Evolutionary conservation across 1,140 invertebrate species (phyloP).

Genomic region (Nebria ingens): DNA sequence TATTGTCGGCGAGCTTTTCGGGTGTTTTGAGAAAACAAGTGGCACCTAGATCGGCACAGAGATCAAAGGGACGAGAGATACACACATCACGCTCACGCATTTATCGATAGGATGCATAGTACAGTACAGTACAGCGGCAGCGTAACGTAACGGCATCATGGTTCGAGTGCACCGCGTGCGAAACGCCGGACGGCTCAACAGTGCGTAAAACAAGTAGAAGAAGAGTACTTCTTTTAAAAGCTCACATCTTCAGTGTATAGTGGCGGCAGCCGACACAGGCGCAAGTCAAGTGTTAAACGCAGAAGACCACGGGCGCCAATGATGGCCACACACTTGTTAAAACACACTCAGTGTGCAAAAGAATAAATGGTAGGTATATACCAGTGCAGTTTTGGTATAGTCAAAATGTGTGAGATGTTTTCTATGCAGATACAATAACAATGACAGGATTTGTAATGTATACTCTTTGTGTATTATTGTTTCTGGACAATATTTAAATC

Average conservation of each 20-base stretch:
- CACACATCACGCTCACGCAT: no score
- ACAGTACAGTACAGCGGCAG: no score
- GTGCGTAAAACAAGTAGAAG: no score
- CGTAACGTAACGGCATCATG: background rate
- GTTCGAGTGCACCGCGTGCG: slow-evolving; percentile 11
- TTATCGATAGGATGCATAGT: background rate
- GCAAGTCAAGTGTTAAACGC: slow-evolving; percentile 18
- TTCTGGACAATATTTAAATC: no score
- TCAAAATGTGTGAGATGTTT: background rate
- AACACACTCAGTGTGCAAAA: slow-evolving; percentile 12
- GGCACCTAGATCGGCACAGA: background rate
- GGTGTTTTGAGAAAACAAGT: background rate
- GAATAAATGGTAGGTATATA: slow-evolving; percentile 12
- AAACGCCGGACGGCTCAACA: slow-evolving; percentile 7
- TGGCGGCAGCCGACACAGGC: slow-evolving; percentile 15
- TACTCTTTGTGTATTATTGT: no score
- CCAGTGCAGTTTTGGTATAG: background rate
- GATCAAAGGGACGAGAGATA: background rate
- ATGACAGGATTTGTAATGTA: no score
- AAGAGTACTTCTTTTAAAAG: no score
- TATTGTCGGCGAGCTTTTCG: background rate
- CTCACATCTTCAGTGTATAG: no score
- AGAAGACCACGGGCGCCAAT: slow-evolving; percentile 8
- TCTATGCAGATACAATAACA: no score
- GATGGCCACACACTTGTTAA: background rate